phyloP scores from a whole-genome alignment of 2,888 invertebrate genomes.

The Apamea epomidion region DNA sequence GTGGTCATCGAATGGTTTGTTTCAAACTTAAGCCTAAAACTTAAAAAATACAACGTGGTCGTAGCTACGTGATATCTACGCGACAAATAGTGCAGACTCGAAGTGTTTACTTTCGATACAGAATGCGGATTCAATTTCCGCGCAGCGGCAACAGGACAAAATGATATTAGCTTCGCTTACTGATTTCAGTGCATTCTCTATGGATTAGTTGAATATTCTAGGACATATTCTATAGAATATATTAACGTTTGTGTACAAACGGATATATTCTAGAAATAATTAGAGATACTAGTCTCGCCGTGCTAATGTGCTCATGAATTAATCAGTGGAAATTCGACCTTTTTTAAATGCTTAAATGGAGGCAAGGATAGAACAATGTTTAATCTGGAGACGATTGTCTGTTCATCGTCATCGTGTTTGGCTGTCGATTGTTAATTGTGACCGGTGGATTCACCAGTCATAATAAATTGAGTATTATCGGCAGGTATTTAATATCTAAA shows the following conservation, averaged over 20 bases:
- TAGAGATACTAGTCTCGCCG: not conserved
- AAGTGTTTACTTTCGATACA: conserved; percentile 17
- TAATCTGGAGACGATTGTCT: no score
- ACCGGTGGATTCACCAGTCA: not conserved
- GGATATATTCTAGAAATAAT: not conserved
- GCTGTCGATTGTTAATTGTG: no score
- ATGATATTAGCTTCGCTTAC: conserved; percentile 24
- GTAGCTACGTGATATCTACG: no score
- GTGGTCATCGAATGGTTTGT: not conserved
- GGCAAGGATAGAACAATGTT: not conserved
- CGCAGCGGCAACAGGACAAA: conserved; percentile 13
- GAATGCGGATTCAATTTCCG: conserved; percentile 36
- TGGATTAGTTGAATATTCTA: not conserved
- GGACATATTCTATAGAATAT: no score
- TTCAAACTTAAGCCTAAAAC: not conserved
- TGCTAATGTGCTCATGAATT: not conserved
- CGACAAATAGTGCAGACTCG: conserved; percentile 24
- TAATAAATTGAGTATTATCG: not conserved
- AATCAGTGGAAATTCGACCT: not conserved
- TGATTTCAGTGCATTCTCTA: not conserved
- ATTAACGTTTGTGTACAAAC: no score
- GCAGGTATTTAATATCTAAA: no score
- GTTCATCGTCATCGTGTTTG: no score
- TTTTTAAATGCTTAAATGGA: not conserved
- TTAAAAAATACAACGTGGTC: conserved; percentile 14